Evolutionary conservation across 2,113 vertebrate species (phyloP), one percentile per base, ranked within the genome.

Genomic region (Corydoras maculifer): DNA sequence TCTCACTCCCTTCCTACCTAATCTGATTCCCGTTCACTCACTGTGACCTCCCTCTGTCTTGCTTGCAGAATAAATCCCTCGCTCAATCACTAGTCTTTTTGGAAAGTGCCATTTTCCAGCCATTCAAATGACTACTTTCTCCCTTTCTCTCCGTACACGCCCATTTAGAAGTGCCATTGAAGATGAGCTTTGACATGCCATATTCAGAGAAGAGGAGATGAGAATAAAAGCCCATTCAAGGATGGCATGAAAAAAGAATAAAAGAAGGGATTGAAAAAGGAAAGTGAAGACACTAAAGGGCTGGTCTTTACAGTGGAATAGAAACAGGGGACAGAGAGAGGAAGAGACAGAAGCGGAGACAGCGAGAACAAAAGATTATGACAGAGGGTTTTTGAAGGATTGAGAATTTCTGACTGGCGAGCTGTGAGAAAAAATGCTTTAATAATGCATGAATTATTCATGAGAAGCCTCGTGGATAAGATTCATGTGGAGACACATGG

Each of bases 91-190:
- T 14, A 35, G 48, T 30, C 54, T 65, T 58, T 73, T 59, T 43
- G 13, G 50, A 68, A 25, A 63, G 68, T 82, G 85, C 83, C 84
- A 82, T 87, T 86, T 69, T 85, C 84, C 74, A 82, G 76, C 79
- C 72, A 30, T 55, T 62, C 69, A 63, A 63, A 63, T 31, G 48
- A 3, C 61, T 76, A 69, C 54, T 64, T 35, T 14, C 10, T 2
- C 11, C 9, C 74, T 65, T 74, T 32, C 53, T 15, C 64, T 60
- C 57, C 10, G 15, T 73, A 31, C 58, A 10, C 65, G 68, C 66
- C 61, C 64, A 30, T 74, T 77, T 61, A 74, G 55, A 78, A 65
- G 80, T 77, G 78, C 76, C 74, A 72, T n/a, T 79, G 50, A 54
- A 72, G 66, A 77, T 70, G 57, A 32, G 75, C 58, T 77, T 78